A percentile compares a stretch with the other conserved stretches of the same genome.
phyloP scores from a whole-genome alignment of 2,113 vertebrate genomes.

The Megatriorchis doriae region DNA sequence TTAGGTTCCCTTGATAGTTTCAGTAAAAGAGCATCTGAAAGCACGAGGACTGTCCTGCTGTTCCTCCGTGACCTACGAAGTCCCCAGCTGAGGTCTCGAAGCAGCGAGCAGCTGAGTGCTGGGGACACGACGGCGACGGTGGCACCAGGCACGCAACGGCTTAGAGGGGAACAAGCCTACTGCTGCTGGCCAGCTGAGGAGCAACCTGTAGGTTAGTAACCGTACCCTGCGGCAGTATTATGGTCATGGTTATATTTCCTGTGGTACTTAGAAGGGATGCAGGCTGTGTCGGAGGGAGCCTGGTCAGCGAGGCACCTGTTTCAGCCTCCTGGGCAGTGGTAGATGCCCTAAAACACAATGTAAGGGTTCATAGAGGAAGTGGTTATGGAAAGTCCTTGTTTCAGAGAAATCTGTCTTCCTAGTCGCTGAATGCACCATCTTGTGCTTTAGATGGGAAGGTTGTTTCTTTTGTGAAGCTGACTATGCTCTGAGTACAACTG shows the following conservation, averaged over 20 bases:
- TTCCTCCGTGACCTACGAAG: not conserved
- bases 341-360: not conserved
- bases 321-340: not conserved
- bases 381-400: not conserved
- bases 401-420: not conserved
- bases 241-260: not conserved
- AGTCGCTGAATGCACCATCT: not conserved
- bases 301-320: not conserved
- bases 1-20: not conserved
- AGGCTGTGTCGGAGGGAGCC: not conserved
- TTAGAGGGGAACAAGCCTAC: not conserved
- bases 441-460: not conserved
- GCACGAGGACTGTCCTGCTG: not conserved
- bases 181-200: not conserved
- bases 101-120: not conserved
- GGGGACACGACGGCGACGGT: rapidly evolving
- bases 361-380: not conserved
- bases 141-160: not conserved
- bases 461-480: not conserved
- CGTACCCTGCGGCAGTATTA: rapidly evolving
- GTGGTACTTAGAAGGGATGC: not conserved
- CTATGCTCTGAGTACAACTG: not conserved
- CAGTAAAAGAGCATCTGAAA: not conserved
- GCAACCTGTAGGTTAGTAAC: not conserved
- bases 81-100: not conserved